Base-by-base conservation (phyloP, 2,888 invertebrate species). In the Nysson spinosus region DNA sequence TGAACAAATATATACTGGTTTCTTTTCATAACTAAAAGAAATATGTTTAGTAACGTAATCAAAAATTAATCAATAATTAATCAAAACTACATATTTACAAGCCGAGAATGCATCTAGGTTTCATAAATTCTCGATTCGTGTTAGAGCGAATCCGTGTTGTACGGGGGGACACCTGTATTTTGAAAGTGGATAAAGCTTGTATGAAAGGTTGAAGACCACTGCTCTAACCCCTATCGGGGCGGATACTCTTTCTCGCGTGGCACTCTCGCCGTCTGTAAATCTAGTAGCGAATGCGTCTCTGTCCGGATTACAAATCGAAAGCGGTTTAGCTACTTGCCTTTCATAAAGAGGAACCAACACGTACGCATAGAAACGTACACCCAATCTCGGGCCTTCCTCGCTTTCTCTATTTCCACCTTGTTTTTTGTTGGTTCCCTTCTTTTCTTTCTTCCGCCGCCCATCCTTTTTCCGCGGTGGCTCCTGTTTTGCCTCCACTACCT, bases 221-320 rank as follows among this genome's bases (percentile, higher is more conserved):
- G n/a, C n/a, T n/a, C n/a, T n/a, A n/a, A n/a, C n/a, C n/a, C n/a
- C n/a, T n/a, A n/a, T n/a, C n/a, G n/a, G n/a, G n/a, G n/a, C n/a
- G n/a, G n/a, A n/a, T n/a, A n/a, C 30, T 22, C 7, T 9, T 14
- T 19, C 32, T 14, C 20, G 6, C 17, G 22, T 35, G 11, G 32
- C 28, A 35, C 26, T 19, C 37, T 7, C 26, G 9, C 43, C 16
- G 4, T 16, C 37, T 69, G 72, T 78, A 76, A 79, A 77, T 75
- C 73, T 75, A 74, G 76, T 62, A 63, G 70, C 69, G 74, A 74
- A 80, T 80, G 79, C 75, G 68, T 79, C 73, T 78, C 75, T 74
- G 82, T 75, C 79, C 61, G 77, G 78, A 79, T 82, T 82, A 80
- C 80, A 82, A 82, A 82, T 82, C 79, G 79, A 79, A 75, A 79